Evolutionary conservation across 2,888 invertebrate species (phyloP).

Genomic region (Caenorhabditis macrosperma): DNA sequence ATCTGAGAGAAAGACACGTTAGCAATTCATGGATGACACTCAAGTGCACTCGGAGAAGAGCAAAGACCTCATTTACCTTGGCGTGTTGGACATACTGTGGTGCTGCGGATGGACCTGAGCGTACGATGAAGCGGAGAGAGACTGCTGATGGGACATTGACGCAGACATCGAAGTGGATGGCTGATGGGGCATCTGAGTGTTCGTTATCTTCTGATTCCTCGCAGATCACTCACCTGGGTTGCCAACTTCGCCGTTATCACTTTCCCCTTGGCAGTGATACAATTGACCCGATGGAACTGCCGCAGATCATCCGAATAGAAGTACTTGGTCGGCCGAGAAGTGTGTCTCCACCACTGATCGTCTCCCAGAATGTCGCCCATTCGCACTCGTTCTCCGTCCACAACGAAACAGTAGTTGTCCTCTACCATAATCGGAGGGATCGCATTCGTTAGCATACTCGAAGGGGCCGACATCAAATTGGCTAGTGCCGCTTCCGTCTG

Average conservation of each 20-base stretch:
- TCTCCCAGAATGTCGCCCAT: slow-evolving; percentile 79
- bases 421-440: slow-evolving; percentile 79
- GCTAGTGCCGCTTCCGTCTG: slow-evolving; percentile 80
- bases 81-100: slow-evolving; percentile 56
- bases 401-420: slow-evolving; percentile 80
- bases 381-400: slow-evolving; percentile 78
- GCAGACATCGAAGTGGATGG: slow-evolving; percentile 55
- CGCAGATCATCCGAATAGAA: slow-evolving; percentile 79
- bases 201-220: background rate
- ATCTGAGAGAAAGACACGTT: slow-evolving; percentile 41
- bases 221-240: slow-evolving; percentile 31
- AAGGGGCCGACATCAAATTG: slow-evolving; percentile 79
- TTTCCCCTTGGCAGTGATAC: slow-evolving; percentile 77
- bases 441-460: slow-evolving; percentile 73
- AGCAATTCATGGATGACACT: slow-evolving; percentile 54
- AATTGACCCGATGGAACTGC: slow-evolving; percentile 79
- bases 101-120: slow-evolving; percentile 56
- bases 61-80: slow-evolving; percentile 26
- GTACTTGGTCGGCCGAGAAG: slow-evolving; percentile 79
- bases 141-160: slow-evolving; percentile 38
- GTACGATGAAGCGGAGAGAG: slow-evolving; percentile 38
- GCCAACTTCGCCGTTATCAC: slow-evolving; percentile 68
- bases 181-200: slow-evolving; percentile 48
- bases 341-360: slow-evolving; percentile 80
- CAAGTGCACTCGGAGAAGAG: background rate